Conservation (phyloP, 2,888 invertebrate genomes). For the Meliscaeva auricollis region DNA sequence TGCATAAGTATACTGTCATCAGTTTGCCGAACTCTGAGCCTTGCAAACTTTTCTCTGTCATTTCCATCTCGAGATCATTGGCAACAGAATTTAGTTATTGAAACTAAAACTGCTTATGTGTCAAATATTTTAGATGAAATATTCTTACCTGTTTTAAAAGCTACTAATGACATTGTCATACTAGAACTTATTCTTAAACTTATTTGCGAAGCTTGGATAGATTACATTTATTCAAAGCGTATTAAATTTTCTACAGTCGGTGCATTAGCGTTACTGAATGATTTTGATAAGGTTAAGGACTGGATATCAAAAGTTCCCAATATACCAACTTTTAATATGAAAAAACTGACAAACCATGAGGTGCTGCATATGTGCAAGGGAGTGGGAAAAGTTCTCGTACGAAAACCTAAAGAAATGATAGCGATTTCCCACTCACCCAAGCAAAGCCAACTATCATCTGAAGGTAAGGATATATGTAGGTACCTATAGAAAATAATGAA, state of each 20-base stretch:
- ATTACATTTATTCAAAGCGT: slow-evolving; percentile 92
- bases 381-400: slow-evolving; percentile 90
- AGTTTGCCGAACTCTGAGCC: slow-evolving; percentile 90
- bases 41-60: slow-evolving; percentile 92
- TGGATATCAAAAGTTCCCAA: slow-evolving; percentile 89
- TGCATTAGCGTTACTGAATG: slow-evolving; percentile 91
- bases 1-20: slow-evolving; percentile 90
- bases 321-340: slow-evolving; percentile 85
- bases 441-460: slow-evolving; percentile 79
- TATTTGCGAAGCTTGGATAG: slow-evolving; percentile 94
- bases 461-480: slow-evolving; percentile 65
- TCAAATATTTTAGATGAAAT: slow-evolving; percentile 90
- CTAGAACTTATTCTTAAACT: slow-evolving; percentile 91
- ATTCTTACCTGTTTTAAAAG: slow-evolving; percentile 90
- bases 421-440: slow-evolving; percentile 87
- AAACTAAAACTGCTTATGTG: slow-evolving; percentile 87
- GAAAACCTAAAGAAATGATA: slow-evolving; percentile 93
- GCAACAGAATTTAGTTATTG: slow-evolving; percentile 83
- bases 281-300: slow-evolving; percentile 91
- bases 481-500: not conserved
- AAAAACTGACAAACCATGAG: slow-evolving; percentile 85
- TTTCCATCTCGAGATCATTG: slow-evolving; percentile 90
- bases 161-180: slow-evolving; percentile 90
- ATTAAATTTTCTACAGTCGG: slow-evolving; percentile 93
- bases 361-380: slow-evolving; percentile 90